Base-by-base conservation (phyloP, 2,113 vertebrate genomes). In the Plecturocebus donacophilus region DNA sequence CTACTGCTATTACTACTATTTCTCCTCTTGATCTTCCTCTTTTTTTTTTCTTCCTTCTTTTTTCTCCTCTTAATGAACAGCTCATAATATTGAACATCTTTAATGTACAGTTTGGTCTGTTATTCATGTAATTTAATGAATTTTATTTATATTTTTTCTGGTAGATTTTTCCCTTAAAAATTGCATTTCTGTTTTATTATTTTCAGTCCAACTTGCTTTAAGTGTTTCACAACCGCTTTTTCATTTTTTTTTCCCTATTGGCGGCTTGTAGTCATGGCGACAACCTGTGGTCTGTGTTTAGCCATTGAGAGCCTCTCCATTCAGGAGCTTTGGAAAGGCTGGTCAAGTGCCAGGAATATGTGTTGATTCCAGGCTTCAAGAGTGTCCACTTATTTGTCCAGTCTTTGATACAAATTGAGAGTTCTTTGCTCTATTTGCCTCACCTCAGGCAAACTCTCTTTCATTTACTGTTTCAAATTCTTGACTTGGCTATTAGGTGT, bases 241-340 rank as follows among this genome's bases (percentile, higher is more conserved):
- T 98, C 38, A 0, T 80, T 96, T 71, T 82, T 96, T 96, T 98
- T 97, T 81, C 1, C 0, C 8, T 97, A 58, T 93, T 97, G 86
- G 79, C 87, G 97, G 82, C 92, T n/a, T 56, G 97, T 98, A 96
- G 79, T 96, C 93, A 96, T 98, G 90, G 97, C 88, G 98, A 98
- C 98, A 98, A 97, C 81, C 84, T 98, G 85, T 90, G 81, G 92
- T 97, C 84, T 98, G 87, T 90, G 83, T 92, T 97, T 96, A 94
- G 87, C 97, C 91, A 1, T 77, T 92, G 93, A 87, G 92, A 98
- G 91, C 85, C 76, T 97, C 96, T 97, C 96, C 95, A 96, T 95
- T 96, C 96, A 97, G 97, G 92, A 98, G 95, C 89, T 90, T 97
- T 97, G 97, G 92, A 98, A 98, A 97, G 84, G 75, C 96, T 98